Evolutionary conservation across 2,113 vertebrate genomes (phyloP).

Genomic region (Apeltes quadracus): DNA sequence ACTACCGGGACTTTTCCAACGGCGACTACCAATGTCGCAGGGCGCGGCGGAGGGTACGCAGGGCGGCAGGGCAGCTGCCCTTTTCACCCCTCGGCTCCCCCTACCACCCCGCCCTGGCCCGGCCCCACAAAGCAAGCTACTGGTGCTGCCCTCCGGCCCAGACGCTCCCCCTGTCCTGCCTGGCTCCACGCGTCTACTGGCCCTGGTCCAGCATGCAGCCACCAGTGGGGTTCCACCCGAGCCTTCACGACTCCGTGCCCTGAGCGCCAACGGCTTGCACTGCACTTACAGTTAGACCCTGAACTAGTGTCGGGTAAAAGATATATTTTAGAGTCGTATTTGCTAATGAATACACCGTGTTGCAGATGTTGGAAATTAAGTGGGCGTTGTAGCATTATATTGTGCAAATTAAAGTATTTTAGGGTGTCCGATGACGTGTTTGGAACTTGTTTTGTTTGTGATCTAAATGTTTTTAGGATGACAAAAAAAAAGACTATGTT

Average conservation of each 20-base stretch:
- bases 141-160: constrained; percentile 75
- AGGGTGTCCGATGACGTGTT: constrained; percentile 29
- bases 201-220: constrained; percentile 67
- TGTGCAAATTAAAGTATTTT: constrained; percentile 24
- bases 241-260: constrained; percentile 40
- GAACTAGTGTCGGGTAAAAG: not conserved
- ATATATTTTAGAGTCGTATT: constrained; percentile 14
- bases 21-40: constrained; percentile 85
- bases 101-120: constrained; percentile 54
- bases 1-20: constrained; percentile 83
- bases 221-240: constrained; percentile 38
- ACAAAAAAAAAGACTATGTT: constrained; percentile 23
- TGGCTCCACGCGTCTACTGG: constrained; percentile 74
- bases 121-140: constrained; percentile 53
- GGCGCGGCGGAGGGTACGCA: constrained; percentile 79
- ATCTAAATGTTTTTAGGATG: constrained; percentile 26
- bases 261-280: constrained; percentile 30
- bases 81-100: constrained; percentile 49
- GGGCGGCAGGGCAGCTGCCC: constrained; percentile 67
- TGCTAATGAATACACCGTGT: constrained; percentile 18
- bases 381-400: constrained; percentile 17
- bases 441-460: constrained; percentile 35
- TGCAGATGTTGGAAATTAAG: constrained; percentile 15
- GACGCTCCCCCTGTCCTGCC: constrained; percentile 48
- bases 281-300: not conserved